Evolutionary conservation across 2,797 vertebrate species (phyloP), one percentile per base, ranked within the genome.

Genomic region (Oreochromis grahami): DNA sequence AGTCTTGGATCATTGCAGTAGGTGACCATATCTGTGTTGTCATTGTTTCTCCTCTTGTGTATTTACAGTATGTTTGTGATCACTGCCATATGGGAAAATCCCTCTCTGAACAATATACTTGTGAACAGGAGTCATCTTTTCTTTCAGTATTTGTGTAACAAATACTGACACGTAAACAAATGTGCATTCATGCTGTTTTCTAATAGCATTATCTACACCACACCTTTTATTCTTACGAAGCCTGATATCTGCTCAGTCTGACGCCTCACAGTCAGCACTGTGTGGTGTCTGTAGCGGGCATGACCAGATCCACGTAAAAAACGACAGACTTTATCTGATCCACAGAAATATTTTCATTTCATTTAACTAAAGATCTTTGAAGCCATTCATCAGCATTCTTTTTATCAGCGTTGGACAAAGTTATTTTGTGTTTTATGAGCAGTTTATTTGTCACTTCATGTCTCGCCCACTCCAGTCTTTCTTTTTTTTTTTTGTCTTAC

Each of bases 201-300:
- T 24, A 7, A 11, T 1, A 53, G 10, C n/a, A 72, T 48, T 11
- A 48, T 29, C 41, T 48, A 19, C 15, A 29, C 41, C 24, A 24
- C 24, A 24, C 24, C 24, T 2, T 24, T 24, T 24, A 24, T 5
- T 12, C 68, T 19, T 2, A 19, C 3, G 1, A 29, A 72, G 68
- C 8, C 68, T 11, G 9, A 29, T 48, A 48, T 72, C 43, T 3
- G 41, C 24, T 17, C 24, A 72, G 17, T 17, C 24, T 48, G 41
- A 72, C 0, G 43, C 24, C 15, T 32, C 43, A 50, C 68, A 29
- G 24, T 19, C 8, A 2, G 41, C 24, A 29, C 15, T 8, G 15
- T 50, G 70, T 2, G 5, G 8, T 0, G 14, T 26, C 5, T 45
- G 8, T 17, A 34, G 34, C 3, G 1, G 10, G 0, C 3, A 26